These are phyloP conservation scores for Anoplopoma fimbria DNA, from an alignment of 2,113 vertebrate genomes.

Conservation along the genomic window DNA sequence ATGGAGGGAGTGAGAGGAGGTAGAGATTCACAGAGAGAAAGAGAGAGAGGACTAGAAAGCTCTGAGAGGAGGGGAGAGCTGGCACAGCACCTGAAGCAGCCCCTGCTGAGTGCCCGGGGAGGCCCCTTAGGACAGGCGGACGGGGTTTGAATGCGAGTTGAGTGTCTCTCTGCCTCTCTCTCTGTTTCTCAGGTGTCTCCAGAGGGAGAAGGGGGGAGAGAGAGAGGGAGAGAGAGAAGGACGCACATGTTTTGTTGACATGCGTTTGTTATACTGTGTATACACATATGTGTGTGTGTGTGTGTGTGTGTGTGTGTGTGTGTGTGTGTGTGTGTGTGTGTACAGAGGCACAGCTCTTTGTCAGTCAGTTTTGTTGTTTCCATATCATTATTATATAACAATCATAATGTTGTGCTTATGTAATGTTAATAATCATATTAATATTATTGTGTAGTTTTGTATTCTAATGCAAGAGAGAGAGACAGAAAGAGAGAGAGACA, in stretches of 20 bases:
- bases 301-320: not conserved
- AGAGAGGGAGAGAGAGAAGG: no score
- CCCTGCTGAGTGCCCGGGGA: constrained; percentile 62
- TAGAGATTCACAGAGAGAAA: constrained; percentile 6
- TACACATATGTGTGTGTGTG: not conserved
- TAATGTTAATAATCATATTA: no score
- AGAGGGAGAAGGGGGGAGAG: no score
- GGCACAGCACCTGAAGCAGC: constrained; percentile 29
- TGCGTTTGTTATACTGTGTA: not conserved
- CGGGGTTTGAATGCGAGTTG: not conserved
- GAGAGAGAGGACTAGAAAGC: not conserved
- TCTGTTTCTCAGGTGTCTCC: no score
- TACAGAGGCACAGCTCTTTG: no score
- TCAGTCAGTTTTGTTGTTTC: not conserved
- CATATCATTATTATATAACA: no score
- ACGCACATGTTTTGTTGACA: no score
- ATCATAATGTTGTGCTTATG: no score
- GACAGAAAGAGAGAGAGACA: not conserved
- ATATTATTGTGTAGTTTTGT: no score
- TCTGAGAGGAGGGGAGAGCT: not conserved
- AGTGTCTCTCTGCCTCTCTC: not conserved
- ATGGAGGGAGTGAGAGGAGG: constrained; percentile 22
- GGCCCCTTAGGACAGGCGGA: constrained; percentile 47
- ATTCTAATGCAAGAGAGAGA: no score
- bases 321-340: not conserved